phyloP scores from a whole-genome alignment of 2,888 invertebrate genomes.

The Cataglyphis altisquamis region DNA sequence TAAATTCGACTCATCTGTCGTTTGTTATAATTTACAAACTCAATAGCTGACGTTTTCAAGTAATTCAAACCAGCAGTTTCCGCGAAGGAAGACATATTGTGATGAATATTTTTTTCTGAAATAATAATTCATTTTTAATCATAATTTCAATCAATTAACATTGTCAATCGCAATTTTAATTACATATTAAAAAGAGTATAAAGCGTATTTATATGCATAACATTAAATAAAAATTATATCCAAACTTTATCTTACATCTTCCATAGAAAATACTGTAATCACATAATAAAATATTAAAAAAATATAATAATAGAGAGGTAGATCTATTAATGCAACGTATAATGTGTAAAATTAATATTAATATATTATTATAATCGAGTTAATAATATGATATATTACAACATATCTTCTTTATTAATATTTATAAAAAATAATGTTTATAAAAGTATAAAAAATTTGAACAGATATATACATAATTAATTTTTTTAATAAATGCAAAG shows the following conservation, averaged over 20 bases:
- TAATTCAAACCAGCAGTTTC: conserved; percentile 98
- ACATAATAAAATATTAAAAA: background rate
- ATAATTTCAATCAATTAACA: background rate
- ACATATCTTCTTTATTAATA: background rate
- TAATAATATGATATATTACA: background rate
- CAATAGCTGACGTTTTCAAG: conserved; percentile 97
- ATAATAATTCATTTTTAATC: background rate
- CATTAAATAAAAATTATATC: background rate
- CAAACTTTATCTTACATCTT: background rate
- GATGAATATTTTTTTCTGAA: conserved; percentile 96
- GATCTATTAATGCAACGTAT: background rate
- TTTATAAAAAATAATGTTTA: background rate
- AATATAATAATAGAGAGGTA: background rate
- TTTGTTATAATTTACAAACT: conserved; percentile 99
- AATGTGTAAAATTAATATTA: background rate
- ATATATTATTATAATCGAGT: background rate
- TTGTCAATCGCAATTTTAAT: background rate
- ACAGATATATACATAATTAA: background rate
- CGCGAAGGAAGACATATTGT: conserved; percentile 99
- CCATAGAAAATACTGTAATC: background rate
- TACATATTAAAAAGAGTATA: background rate
- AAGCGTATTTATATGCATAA: background rate
- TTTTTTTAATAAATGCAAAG: background rate
- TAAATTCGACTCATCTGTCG: conserved; percentile 99
- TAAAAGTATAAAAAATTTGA: too few species aligned